phyloP scores from a whole-genome alignment of 2,113 vertebrate genomes.

The Triplophysa siluroides region DNA sequence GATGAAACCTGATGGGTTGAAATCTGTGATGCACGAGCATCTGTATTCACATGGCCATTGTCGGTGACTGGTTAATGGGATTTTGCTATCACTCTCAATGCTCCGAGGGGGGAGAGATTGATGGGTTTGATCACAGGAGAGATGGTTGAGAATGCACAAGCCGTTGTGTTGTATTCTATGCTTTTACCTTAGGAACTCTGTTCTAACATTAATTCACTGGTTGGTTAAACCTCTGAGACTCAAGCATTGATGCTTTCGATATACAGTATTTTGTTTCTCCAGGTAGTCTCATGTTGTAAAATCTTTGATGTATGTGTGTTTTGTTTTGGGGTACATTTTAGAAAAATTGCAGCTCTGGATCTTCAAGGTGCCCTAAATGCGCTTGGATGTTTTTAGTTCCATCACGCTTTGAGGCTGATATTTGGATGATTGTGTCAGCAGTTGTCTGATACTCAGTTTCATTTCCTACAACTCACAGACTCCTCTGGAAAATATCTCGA shows the following conservation, averaged over 20 bases:
- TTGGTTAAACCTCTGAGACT: neutral
- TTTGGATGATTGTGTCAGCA: no score
- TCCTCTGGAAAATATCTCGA: no score
- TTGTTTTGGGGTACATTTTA: no score
- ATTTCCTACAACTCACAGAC: no score
- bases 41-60: conserved; percentile 19
- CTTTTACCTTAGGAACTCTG: conserved; percentile 9
- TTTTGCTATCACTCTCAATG: conserved; percentile 15
- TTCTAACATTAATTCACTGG: neutral
- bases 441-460: no score
- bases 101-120: conserved; percentile 4
- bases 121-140: conserved; percentile 25
- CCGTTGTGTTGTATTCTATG: conserved; percentile 8
- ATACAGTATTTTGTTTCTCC: no score
- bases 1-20: conserved; percentile 24
- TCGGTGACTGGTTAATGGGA: conserved; percentile 7
- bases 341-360: no score
- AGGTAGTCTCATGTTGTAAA: neutral
- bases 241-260: no score
- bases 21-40: neutral
- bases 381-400: no score
- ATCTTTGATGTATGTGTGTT: neutral
- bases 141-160: neutral
- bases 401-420: no score
- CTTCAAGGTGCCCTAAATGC: no score